Percentiles rank a stretch among this genome's conserved stretches.
Conservation (phyloP, 2,113 vertebrate species). For the Typhlomys cinereus region DNA sequence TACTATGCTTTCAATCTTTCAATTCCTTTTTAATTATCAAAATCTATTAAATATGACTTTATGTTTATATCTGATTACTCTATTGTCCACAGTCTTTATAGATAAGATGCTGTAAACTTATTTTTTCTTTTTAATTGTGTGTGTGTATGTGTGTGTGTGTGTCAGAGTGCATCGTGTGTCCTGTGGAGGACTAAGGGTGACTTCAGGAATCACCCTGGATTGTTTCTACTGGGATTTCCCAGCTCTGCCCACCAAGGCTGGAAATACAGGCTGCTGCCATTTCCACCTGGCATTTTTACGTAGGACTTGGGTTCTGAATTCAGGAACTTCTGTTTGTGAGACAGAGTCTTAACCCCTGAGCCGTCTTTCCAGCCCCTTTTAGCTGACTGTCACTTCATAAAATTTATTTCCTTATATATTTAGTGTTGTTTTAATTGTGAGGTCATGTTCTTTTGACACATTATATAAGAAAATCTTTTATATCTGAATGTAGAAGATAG, state of each 20-base stretch:
- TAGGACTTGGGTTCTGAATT: too few species aligned
- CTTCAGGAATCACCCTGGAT: too few species aligned
- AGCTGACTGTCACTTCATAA: background rate
- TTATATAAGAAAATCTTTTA: background rate
- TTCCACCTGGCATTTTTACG: too few species aligned
- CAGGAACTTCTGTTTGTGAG: too few species aligned
- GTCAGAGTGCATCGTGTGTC: too few species aligned
- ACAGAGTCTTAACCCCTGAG: too few species aligned
- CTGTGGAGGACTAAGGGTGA: too few species aligned
- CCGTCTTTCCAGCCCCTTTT: background rate
- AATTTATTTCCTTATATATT: conserved; percentile 4
- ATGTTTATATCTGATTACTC: background rate
- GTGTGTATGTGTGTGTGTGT: too few species aligned
- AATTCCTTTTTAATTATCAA: background rate
- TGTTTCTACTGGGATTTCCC: too few species aligned
- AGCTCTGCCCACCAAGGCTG: too few species aligned
- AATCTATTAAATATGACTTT: conserved; percentile 2
- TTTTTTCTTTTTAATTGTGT: conserved; percentile 13
- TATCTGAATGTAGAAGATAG: conserved; percentile 8
- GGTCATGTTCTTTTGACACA: background rate
- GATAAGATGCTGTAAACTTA: background rate
- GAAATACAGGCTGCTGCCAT: too few species aligned
- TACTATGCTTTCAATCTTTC: background rate
- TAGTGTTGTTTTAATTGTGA: background rate
- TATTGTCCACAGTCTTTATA: background rate